Base-by-base conservation (phyloP, 1,140 invertebrate species). In the Sycophaga agraensis region DNA sequence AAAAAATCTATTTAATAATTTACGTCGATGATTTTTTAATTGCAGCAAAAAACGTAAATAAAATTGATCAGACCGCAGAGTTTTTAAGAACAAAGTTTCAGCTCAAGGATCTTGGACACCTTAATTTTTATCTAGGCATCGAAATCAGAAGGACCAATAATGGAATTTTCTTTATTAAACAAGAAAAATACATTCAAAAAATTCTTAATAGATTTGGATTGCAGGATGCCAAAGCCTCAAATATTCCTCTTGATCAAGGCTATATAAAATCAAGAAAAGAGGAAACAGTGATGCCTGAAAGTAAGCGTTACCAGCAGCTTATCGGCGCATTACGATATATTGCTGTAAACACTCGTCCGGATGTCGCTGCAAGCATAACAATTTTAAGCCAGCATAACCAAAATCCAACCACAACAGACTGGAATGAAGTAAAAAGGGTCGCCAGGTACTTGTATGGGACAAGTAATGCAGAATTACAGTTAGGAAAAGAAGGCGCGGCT, bases 371-470 rank as follows among this genome's bases (percentile, higher is more conserved):
- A n/a, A n/a, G n/a, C n/a, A n/a, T n/a, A n/a, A n/a, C n/a, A n/a
- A n/a, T n/a, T n/a, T n/a, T n/a, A n/a, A n/a, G n/a, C n/a, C n/a
- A n/a, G n/a, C n/a, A n/a, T n/a, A n/a, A n/a, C n/a, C n/a, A n/a
- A n/a, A n/a, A n/a, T n/a, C n/a, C n/a, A n/a, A n/a, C n/a, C n/a
- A n/a, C n/a, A n/a, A n/a, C n/a, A n/a, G n/a, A n/a, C n/a, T n/a
- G n/a, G n/a, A n/a, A n/a, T n/a, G n/a, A n/a, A n/a, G 69, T 60
- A 6, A 76, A 75, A 50, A 39, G 68, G 28, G 60, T 78, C 0
- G 39, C 73, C 8, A 42, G 68, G 3, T 78, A 78, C 46, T 51
- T 81, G 22, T 67, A 70, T 46, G 62, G 68, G 6, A 55, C 28
- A 6, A 17, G 5, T 3, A 19, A 34, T 79, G 37, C n/a, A 17